Evolutionary conservation across 30 jellyfish, hydroid and myxozoan genomes (phyloP), one percentile per base, ranked within the genome.

Genomic region (Turritopsis rubra): DNA sequence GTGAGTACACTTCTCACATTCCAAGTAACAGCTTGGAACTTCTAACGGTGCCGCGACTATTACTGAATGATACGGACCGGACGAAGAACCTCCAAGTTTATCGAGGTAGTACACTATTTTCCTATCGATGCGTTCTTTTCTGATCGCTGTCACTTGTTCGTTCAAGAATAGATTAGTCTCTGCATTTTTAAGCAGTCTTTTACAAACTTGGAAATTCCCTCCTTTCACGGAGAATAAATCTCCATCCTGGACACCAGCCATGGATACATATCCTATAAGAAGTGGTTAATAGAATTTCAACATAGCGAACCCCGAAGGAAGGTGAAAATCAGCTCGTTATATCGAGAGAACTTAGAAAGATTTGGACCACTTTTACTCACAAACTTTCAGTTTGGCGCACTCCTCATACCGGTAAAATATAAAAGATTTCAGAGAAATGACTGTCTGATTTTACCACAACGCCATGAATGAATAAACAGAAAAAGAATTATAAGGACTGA

Each of bases 201-300:
- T 65, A 85, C 94, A 84, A 21, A 87, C 93, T 60, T 82, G 90
- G 73, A 41, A 83, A 85, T 91, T 91, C 28, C 97, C 97, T 7
- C 96, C 96, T 73, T 87, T 76, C 53, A 87, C 93, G 25, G 90
- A 82, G 84, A 91, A 91, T 22, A 91, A 86, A 28, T 84, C 72
- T 71, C 88, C 96, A 16, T 89, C 83, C 86, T 91, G 97, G 30
- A 88, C 95, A n/a, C 97, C 97, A 83, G 97, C 97, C 83, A 91
- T 77, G 13, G 97, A 87, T 23, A 91, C 97, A 52, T 74, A 91
- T 7, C 97, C 97, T 91, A 28, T 1, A 84, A 18, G 28, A 54
- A 77, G 21, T 41, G 13, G 13, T 13, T 13, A 41, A 41, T n/a
- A n/a, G n/a, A n/a, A n/a, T n/a, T n/a, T n/a, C n/a, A n/a, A n/a